These are phyloP conservation scores for Lagria hirta DNA, from an alignment of 2,888 invertebrate species.

Conservation along the genomic window DNA sequence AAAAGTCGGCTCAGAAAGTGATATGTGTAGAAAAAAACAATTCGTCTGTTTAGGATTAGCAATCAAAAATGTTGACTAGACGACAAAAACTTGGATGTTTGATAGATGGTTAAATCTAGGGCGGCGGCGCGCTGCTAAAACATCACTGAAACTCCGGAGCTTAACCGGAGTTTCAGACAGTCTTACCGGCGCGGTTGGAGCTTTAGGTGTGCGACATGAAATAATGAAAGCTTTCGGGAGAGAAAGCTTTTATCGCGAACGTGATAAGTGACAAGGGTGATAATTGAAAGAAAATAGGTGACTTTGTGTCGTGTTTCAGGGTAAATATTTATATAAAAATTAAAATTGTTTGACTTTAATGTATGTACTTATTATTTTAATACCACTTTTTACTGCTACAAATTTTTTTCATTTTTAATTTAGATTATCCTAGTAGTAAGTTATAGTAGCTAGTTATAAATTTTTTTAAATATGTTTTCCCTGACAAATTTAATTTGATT, in stretches of 20 bases:
- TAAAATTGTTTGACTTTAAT: no score
- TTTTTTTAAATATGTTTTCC: no score
- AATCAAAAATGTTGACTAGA: slow-evolving; percentile 50
- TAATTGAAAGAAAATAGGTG: no score
- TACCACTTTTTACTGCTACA: no score
- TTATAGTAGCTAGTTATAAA: no score
- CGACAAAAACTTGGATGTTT: slow-evolving; percentile 45
- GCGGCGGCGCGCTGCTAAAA: slow-evolving; percentile 43
- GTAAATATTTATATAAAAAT: no score
- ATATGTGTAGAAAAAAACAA: slow-evolving; percentile 27
- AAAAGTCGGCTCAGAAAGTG: no score
- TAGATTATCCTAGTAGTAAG: no score
- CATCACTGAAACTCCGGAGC: slow-evolving; percentile 32
- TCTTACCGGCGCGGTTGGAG: slow-evolving; percentile 29
- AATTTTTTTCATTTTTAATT: no score
- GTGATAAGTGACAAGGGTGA: slow-evolving; percentile 18
- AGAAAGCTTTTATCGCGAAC: slow-evolving; percentile 18
- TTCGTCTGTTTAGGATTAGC: slow-evolving; percentile 41
- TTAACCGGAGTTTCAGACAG: slow-evolving; percentile 37
- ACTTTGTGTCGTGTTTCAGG: no score
- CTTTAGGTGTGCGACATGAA: slow-evolving; percentile 3
- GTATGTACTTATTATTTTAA: no score
- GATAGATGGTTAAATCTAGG: slow-evolving; percentile 44
- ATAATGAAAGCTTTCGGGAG: slow-evolving; percentile 9
- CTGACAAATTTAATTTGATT: no score